phyloP scores from a whole-genome alignment of 2,797 vertebrate species.

The Pangasius sanitwongsei region DNA sequence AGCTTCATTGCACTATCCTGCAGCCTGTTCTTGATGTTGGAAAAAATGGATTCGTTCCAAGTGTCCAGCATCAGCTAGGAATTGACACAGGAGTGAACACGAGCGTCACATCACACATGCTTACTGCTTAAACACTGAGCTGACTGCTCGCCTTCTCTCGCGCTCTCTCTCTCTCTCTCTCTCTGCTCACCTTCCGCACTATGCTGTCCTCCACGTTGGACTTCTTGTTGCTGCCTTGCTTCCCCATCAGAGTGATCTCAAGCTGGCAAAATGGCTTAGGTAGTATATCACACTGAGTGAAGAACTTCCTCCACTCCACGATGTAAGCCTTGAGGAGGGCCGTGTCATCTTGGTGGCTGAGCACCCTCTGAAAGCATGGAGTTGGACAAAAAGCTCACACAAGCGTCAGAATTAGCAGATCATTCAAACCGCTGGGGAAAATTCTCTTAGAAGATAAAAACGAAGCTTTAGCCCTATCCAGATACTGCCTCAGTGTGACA shows the following conservation, averaged over 20 bases:
- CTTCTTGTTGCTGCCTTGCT: constrained; percentile 94
- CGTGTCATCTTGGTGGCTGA: constrained; percentile 97
- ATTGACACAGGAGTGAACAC: constrained; percentile 8
- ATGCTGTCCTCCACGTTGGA: constrained; percentile 96
- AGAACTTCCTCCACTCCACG: constrained; percentile 98
- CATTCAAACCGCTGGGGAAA: background rate
- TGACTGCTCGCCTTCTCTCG: background rate
- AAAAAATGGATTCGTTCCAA: constrained; percentile 98
- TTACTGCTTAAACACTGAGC: background rate
- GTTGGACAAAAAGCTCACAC: constrained; percentile 41
- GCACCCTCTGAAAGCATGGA: constrained; percentile 79
- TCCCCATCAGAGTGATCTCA: constrained; percentile 88
- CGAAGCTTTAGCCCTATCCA: background rate
- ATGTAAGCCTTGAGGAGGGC: constrained; percentile 95
- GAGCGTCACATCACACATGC: background rate
- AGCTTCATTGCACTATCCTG: constrained; percentile 98
- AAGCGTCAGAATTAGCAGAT: background rate
- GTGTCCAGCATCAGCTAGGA: constrained; percentile 93
- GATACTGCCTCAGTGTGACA: background rate
- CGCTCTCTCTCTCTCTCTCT: too few species aligned
- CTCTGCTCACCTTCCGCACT: constrained; percentile 88
- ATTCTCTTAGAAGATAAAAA: background rate
- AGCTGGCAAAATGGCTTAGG: constrained; percentile 96
- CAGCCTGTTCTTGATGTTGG: constrained; percentile 94
- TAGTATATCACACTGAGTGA: constrained; percentile 95